These are phyloP conservation scores for Danionella cerebrum DNA, from an alignment of 2,113 vertebrate species.

Conservation along the genomic window DNA sequence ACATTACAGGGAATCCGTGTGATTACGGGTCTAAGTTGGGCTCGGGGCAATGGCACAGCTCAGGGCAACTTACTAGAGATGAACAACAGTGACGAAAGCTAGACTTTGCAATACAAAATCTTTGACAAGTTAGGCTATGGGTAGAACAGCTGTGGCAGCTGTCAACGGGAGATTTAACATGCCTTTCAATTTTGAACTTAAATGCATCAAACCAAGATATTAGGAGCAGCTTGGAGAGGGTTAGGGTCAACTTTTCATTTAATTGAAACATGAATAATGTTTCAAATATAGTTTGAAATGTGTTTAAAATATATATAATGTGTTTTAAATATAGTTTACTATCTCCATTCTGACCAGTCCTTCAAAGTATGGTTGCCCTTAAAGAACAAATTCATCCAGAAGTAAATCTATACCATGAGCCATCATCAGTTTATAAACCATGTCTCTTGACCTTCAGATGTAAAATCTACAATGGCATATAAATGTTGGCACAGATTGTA, in stretches of 20 bases:
- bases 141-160: conserved; percentile 43
- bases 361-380: conserved; percentile 7
- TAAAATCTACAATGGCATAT: not conserved
- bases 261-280: no score
- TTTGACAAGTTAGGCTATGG: conserved; percentile 47
- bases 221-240: no score
- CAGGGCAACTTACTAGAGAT: conserved; percentile 20
- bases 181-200: conserved; percentile 36
- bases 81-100: conserved; percentile 45
- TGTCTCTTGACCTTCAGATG: conserved; percentile 2
- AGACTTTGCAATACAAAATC: conserved; percentile 43
- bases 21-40: conserved; percentile 31
- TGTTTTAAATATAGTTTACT: conserved; percentile 15
- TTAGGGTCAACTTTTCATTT: no score
- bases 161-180: conserved; percentile 52
- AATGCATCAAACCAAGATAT: not conserved
- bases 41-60: conserved; percentile 16
- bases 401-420: not conserved
- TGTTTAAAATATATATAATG: no score
- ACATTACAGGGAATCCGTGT: conserved; percentile 33
- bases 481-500: not conserved
- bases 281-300: no score
- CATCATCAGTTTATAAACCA: not conserved
- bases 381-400: not conserved
- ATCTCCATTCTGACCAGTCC: not conserved